Evolutionary conservation across 1,140 invertebrate genomes (phyloP).

Genomic region (Cotesia glomerata): DNA sequence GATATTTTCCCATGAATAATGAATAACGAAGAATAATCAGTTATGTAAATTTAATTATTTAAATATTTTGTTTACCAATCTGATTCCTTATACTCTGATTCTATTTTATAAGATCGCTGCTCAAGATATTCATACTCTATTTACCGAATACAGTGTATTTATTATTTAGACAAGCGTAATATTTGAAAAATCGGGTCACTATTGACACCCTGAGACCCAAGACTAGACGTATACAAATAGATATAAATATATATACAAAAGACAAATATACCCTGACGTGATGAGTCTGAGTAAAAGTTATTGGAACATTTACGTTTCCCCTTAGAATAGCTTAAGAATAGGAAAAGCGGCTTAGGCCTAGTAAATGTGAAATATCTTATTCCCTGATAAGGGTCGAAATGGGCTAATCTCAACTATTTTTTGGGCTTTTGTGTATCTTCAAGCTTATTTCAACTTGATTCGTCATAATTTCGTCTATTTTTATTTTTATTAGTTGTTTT

Average conservation of each 20-base stretch:
- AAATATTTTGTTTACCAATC: not conserved
- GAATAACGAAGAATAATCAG: not conserved
- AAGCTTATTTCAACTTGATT: too few relatives aligned
- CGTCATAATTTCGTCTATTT: too few relatives aligned
- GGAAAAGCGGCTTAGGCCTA: too few relatives aligned
- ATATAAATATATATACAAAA: constrained; percentile 3
- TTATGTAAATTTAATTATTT: too few relatives aligned
- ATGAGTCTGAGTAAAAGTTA: constrained; percentile 13
- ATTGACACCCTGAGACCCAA: too few relatives aligned
- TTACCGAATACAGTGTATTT: not conserved
- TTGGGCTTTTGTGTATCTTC: not conserved
- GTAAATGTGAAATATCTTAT: constrained; percentile 21
- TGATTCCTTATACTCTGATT: too few relatives aligned
- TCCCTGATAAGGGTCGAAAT: not conserved
- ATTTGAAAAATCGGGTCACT: too few relatives aligned
- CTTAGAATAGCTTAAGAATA: not conserved
- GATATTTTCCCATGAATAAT: not conserved
- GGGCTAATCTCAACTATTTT: constrained; percentile 11
- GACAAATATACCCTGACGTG: constrained; percentile 21
- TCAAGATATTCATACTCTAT: too few relatives aligned
- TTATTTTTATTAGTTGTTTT: too few relatives aligned
- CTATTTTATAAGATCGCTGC: too few relatives aligned
- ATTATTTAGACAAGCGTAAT: too few relatives aligned
- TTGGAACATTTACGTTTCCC: not conserved
- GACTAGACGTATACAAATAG: too few relatives aligned